Evolutionary conservation across 2,888 invertebrate species (phyloP).

Genomic region (Aspidapion aeneum): DNA sequence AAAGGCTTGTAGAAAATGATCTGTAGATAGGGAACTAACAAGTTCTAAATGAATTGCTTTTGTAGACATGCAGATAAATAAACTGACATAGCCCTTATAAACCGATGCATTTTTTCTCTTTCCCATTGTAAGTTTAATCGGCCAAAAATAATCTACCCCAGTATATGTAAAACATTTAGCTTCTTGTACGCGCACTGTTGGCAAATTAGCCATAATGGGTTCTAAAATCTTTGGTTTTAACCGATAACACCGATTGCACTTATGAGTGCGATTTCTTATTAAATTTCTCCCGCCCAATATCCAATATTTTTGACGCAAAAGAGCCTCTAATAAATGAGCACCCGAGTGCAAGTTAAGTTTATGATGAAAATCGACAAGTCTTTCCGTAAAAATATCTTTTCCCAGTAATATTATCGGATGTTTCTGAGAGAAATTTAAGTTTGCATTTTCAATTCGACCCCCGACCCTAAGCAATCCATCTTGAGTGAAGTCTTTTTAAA

Average conservation of each 20-base stretch:
- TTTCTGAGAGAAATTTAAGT: background rate
- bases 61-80: slow-evolving; percentile 6
- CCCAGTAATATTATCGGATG: background rate
- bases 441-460: background rate
- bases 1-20: slow-evolving; percentile 13
- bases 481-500: background rate
- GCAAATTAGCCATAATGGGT: slow-evolving; percentile 10
- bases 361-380: no score
- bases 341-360: background rate
- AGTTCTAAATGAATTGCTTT: slow-evolving; percentile 10
- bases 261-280: background rate
- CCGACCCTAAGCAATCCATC: background rate
- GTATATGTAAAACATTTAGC: slow-evolving; percentile 7
- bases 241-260: slow-evolving; percentile 7
- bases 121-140: slow-evolving; percentile 6
- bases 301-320: no score
- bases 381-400: background rate
- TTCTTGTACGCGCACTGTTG: background rate
- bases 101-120: no score
- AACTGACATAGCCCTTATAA: slow-evolving; percentile 3
- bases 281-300: slow-evolving; percentile 5
- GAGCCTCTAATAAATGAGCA: background rate
- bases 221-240: background rate
- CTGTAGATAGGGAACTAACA: slow-evolving; percentile 5
- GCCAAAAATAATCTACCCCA: slow-evolving; percentile 12